A percentile compares a stretch with the other conserved stretches of the same genome.
phyloP scores from a whole-genome alignment of 2,797 vertebrate species.

The Poeciliopsis gracilis region DNA sequence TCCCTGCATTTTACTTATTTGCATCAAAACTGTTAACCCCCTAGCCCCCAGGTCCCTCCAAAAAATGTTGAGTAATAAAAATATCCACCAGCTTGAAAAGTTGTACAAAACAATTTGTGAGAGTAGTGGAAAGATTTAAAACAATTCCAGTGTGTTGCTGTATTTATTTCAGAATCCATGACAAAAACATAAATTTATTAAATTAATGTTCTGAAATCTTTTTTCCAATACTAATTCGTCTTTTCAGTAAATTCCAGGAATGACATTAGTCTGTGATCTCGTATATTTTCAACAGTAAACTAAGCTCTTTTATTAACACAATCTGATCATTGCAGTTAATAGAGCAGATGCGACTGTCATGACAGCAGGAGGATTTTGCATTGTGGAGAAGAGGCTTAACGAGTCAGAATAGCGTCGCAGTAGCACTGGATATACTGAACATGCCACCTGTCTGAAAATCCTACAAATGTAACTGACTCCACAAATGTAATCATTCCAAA shows the following conservation, averaged over 20 bases:
- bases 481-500: constrained; percentile 25
- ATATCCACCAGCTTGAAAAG: neutral
- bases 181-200: neutral
- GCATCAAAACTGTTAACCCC: neutral
- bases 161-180: neutral
- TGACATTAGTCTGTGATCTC: neutral
- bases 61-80: neutral
- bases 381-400: constrained; percentile 45
- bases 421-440: constrained; percentile 47
- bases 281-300: constrained; percentile 7
- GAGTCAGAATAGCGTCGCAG: constrained; percentile 30
- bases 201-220: neutral
- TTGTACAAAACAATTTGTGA: too few relatives aligned
- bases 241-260: neutral
- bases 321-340: constrained; percentile 55
- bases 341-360: constrained; percentile 33
- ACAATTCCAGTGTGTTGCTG: neutral
- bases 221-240: neutral
- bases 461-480: constrained; percentile 36
- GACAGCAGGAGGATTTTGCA: constrained; percentile 48
- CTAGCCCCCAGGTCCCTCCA: too few relatives aligned
- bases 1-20: neutral
- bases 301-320: constrained; percentile 28
- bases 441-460: constrained; percentile 69
- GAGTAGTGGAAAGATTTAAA: neutral